Conservation (phyloP, 2,113 vertebrate species). For the Heterocephalus glaber region DNA sequence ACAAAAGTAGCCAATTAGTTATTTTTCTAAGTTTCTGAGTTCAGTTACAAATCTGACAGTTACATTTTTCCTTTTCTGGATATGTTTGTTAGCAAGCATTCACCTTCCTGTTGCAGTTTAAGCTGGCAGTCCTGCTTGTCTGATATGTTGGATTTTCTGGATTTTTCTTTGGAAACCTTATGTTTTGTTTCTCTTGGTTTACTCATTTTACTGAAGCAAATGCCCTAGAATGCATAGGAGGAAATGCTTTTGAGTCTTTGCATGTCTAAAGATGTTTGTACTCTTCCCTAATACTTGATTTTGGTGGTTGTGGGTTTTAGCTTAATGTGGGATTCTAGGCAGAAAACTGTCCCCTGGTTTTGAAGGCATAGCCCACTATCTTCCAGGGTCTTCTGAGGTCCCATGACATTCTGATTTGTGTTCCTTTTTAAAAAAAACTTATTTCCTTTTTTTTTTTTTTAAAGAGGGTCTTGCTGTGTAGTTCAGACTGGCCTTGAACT, state of each 20-base stretch:
- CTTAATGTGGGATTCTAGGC: neutral
- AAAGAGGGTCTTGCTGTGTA: too few relatives aligned
- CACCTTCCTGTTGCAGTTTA: neutral
- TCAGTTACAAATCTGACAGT: neutral
- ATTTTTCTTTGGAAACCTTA: neutral
- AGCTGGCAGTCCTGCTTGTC: neutral
- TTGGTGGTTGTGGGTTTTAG: neutral
- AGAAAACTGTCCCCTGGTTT: neutral
- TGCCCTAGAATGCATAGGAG: neutral
- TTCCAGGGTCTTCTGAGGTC: neutral
- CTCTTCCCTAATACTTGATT: neutral
- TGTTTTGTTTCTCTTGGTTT: neutral
- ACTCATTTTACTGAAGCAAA: neutral
- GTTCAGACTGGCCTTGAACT: too few relatives aligned
- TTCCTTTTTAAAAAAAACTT: neutral
- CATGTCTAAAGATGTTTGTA: neutral
- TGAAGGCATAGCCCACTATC: neutral
- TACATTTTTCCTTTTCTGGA: neutral
- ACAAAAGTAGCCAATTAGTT: neutral
- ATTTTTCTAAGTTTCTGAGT: neutral
- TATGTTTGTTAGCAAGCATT: neutral
- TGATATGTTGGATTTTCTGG: neutral
- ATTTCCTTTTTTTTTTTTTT: neutral
- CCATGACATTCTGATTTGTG: neutral
- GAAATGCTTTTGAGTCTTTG: neutral